Conservation (phyloP, 2,113 vertebrate genomes). For the Megaceryle maxima region DNA sequence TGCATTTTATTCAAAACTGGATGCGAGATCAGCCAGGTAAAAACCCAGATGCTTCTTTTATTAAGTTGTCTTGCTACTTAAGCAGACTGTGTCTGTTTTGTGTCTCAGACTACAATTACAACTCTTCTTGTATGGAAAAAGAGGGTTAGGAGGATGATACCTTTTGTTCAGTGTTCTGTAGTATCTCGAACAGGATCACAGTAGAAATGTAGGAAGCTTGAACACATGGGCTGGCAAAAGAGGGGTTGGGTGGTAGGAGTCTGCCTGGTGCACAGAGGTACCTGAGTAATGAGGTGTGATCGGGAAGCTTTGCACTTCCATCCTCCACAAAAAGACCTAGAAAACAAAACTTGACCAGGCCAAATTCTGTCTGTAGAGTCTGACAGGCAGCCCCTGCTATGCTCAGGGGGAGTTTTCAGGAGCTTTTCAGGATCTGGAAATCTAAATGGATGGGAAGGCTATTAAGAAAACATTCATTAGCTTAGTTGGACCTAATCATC, state of each 20-base stretch:
- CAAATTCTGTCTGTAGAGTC: not conserved
- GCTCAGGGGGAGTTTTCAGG: not conserved
- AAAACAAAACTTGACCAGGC: not conserved
- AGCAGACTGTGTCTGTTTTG: not conserved
- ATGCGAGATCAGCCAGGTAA: not conserved
- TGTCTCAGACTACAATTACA: not conserved
- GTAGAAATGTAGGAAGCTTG: not conserved
- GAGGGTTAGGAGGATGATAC: accelerated
- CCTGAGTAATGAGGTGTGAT: not conserved
- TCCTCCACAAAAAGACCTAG: not conserved
- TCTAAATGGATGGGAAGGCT: not conserved
- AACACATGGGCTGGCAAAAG: not conserved
- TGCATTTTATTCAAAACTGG: constrained; percentile 51
- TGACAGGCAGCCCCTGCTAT: not conserved
- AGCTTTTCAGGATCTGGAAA: not conserved
- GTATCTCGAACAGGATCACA: not conserved
- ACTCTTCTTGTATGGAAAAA: not conserved
- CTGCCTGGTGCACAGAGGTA: not conserved
- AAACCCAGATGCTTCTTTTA: not conserved
- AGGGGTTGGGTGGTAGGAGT: not conserved
- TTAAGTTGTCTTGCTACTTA: not conserved
- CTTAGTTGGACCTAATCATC: constrained; percentile 11
- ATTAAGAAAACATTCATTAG: constrained; percentile 42
- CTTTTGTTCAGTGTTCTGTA: not conserved
- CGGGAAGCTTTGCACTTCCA: accelerated